phyloP scores from a whole-genome alignment of 2,888 invertebrate species.

The Hedya salicella region DNA sequence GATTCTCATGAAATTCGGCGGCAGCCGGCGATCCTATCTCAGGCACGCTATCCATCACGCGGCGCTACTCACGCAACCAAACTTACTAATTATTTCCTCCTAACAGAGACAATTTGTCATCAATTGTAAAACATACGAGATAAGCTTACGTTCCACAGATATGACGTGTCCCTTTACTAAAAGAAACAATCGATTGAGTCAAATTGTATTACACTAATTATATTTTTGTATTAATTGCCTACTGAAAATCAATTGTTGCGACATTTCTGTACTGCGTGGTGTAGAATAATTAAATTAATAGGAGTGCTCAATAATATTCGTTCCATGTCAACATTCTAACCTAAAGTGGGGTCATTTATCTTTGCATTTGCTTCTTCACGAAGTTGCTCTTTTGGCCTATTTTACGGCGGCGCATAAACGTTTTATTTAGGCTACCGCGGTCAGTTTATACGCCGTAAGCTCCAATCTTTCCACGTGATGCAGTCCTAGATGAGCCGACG shows the following conservation, averaged over 20 bases:
- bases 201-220: not conserved
- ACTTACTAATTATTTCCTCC: conserved; percentile 69
- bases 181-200: conserved; percentile 18
- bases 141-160: conserved; percentile 53
- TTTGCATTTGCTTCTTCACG: conserved; percentile 71
- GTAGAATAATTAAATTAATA: not conserved
- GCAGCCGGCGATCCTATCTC: conserved; percentile 73
- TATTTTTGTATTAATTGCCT: not conserved
- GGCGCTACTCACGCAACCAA: conserved; percentile 71
- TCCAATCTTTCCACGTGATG: conserved; percentile 51
- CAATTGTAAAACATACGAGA: conserved; percentile 61
- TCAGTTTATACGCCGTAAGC: conserved; percentile 58
- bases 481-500: conserved; percentile 53
- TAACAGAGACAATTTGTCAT: conserved; percentile 69
- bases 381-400: conserved; percentile 71
- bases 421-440: conserved; percentile 69
- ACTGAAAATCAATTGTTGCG: not conserved
- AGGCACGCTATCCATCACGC: conserved; percentile 77
- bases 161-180: conserved; percentile 35
- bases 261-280: not conserved
- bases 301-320: conserved; percentile 67
- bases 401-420: conserved; percentile 60
- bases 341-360: conserved; percentile 78
- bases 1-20: conserved; percentile 79
- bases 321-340: conserved; percentile 81